These are phyloP conservation scores for Listrodromus nycthemerus DNA, from an alignment of 2,888 invertebrate species.

Conservation along the genomic window DNA sequence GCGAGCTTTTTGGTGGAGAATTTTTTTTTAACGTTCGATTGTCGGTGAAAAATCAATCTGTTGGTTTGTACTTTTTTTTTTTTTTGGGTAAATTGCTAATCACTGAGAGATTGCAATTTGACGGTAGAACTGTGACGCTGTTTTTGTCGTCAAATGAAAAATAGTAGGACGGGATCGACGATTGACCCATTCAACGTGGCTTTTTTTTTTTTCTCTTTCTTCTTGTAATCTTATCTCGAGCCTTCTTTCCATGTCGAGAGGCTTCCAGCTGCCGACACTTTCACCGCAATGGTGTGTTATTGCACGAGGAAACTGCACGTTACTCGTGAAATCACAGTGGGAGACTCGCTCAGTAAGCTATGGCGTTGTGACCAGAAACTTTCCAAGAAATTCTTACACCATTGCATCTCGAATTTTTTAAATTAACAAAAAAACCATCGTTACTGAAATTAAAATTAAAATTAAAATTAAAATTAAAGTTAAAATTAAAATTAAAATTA, in stretches of 20 bases:
- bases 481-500: neutral
- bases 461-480: neutral
- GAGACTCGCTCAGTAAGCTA: neutral
- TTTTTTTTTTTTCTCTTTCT: neutral
- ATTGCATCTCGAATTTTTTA: neutral
- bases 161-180: neutral
- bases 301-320: conserved; percentile 44
- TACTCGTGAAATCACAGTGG: conserved; percentile 29
- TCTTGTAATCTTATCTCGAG: conserved; percentile 5
- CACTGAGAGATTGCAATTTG: too few species aligned
- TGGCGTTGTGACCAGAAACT: conserved; percentile 15
- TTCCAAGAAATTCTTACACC: conserved; percentile 14
- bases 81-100: neutral
- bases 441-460: neutral
- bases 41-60: neutral
- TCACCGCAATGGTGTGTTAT: conserved; percentile 59
- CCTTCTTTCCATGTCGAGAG: neutral
- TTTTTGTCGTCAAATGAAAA: too few species aligned
- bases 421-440: neutral
- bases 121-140: neutral
- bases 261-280: conserved; percentile 48
- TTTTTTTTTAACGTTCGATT: too few species aligned
- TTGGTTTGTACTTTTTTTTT: too few species aligned
- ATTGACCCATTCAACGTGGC: conserved; percentile 1
- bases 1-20: too few species aligned